Evolutionary conservation across 2,888 invertebrate genomes (phyloP), one percentile per base, ranked within the genome.

Genomic region (Vandiemenella viatica): DNA sequence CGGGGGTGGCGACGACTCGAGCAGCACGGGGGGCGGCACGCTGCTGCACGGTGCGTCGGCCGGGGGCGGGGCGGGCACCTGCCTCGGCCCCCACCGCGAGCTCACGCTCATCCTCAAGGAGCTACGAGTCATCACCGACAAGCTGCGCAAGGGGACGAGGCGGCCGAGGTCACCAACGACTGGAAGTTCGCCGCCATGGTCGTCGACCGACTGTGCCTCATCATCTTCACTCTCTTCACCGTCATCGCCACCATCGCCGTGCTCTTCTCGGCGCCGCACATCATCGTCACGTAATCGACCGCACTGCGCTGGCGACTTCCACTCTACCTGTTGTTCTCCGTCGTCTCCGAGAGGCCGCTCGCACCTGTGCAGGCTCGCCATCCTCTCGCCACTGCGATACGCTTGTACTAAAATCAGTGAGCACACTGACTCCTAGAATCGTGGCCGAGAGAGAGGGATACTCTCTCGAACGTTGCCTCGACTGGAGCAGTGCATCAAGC

Each of bases 121-220:
- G 76, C 58, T 74, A 48, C 81, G 86, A 68, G 85, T 84, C 74
- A 89, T 92, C 70, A 92, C 91, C 63, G 83, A 86, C 73, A 83
- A 92, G 76, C 80, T 95, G 76, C 83, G 89, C 69, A 86, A 87
- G 71, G 91, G 67, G 95, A 96, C 72, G 87, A 90, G 70, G 85
- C 88, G 65, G 83, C 85, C 70, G 90, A 89, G 71, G 78, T 92
- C 69, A 85, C 91, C 70, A 88, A 89, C 76, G 93, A 95, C 83
- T 96, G 96, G 96, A 93, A 93, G 77, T 96, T 95, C 76, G 95
- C 95, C 71, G 95, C 95, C 72, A 93, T 95, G 91, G 95, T 96
- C 75, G 91, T 96, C 76, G 96, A 96, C 82, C 85, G 95, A 80
- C 82, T 95, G 80, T 96, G 96, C 85, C 88, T 96, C 82, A 91